Base-by-base conservation (phyloP, 2,113 vertebrate genomes). In the Uria aalge region DNA sequence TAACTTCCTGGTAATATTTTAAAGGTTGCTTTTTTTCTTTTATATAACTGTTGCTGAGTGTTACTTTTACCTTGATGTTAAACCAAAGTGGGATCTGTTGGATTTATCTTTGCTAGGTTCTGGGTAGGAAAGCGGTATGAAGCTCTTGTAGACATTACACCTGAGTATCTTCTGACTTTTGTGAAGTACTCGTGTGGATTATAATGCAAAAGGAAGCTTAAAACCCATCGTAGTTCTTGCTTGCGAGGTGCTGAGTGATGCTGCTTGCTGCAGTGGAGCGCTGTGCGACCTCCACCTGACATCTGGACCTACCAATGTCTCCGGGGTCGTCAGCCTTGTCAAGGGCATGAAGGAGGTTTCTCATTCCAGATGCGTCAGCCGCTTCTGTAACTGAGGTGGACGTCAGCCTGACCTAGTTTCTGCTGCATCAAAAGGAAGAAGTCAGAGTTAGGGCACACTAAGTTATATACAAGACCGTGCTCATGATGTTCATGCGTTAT, bases 111-210 rank as follows among this genome's bases (percentile, higher is more conserved):
- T 34, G 13, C 59, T 21, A 23, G n/a, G 13, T 52, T 47, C 24
- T 40, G 56, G 48, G 16, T 14, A 24, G 38, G 83, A 81, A 52
- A 59, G 47, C 19, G 38, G 32, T 9, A 14, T 0, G 11, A 64
- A 64, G 13, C 40, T 72, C 27, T 48, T 64, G 23, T 12, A 32
- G 30, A 5, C 2, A 1, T 57, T 45, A 9, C 0, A 0, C 30
- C 57, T 4, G 53, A 47, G 23, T 15, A 12, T 74, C 41, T 75
- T 68, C 30, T 59, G 56, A 23, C 19, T 72, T 36, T 27, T n/a
- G 36, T 38, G 78, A 92, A 47, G 14, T 53, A 7, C 8, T 64
- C 6, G 1, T 41, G 36, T 59, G 17, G 12, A 40, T 76, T 29
- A n/a, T 52, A 59, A 60, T 8, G 23, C 41, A 41, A 47, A 78